phyloP scores from a whole-genome alignment of 2,113 vertebrate genomes.

The Brienomyrus longianalis region DNA sequence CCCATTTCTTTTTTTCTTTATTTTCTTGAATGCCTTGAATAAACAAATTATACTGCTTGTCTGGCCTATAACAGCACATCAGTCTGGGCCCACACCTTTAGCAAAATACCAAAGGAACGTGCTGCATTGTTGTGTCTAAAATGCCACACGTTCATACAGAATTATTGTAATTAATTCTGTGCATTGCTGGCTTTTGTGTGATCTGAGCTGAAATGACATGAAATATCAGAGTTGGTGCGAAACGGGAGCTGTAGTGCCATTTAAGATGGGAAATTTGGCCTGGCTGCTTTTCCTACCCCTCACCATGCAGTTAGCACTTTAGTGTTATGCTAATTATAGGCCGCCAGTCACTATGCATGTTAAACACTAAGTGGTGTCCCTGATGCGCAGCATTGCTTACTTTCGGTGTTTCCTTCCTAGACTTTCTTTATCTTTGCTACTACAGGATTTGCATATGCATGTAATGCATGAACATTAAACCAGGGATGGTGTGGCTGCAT shows the following conservation, averaged over 20 bases:
- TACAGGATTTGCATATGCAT: not conserved
- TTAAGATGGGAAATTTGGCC: conserved; percentile 33
- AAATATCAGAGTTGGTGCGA: conserved; percentile 42
- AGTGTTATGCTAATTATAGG: conserved; percentile 35
- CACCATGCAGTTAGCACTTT: conserved; percentile 28
- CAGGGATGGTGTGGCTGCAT: not conserved
- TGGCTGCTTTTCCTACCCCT: conserved; percentile 26
- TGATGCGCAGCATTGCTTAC: too few relatives aligned
- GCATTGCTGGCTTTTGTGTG: conserved; percentile 2
- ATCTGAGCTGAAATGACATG: conserved; percentile 42
- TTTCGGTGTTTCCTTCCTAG: not conserved
- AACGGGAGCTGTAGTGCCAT: conserved; percentile 50
- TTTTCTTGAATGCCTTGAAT: not conserved
- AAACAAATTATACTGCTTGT: not conserved
- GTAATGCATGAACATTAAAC: not conserved
- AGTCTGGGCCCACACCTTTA: not conserved
- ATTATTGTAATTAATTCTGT: not conserved
- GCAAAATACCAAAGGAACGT: not conserved
- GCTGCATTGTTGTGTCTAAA: not conserved
- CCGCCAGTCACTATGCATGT: not conserved
- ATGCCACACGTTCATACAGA: not conserved
- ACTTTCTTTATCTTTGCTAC: not conserved
- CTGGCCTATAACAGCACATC: not conserved
- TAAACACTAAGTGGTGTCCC: not conserved
- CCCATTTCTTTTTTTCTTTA: not conserved